Percentiles rank a stretch among this genome's conserved stretches.
phyloP scores from a whole-genome alignment of 2,113 vertebrate species.

The Lepisosteus osseus region DNA sequence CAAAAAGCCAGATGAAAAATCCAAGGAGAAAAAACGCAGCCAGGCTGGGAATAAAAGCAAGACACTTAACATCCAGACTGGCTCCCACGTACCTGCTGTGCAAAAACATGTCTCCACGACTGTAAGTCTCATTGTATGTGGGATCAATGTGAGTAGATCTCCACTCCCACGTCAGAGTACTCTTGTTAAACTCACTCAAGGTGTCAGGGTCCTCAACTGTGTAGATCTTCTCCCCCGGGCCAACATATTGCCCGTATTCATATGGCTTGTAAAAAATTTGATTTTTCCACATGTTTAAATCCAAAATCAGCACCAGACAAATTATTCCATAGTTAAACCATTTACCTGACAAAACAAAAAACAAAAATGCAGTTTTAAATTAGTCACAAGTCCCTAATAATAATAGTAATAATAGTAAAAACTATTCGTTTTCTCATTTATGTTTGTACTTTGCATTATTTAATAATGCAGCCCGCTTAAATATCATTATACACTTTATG shows the following conservation, averaged over 20 bases:
- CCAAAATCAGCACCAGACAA: slow-evolving; percentile 94
- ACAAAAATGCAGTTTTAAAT: slow-evolving; percentile 20
- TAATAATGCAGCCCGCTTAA: too few relatives aligned
- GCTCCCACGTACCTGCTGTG: slow-evolving; percentile 87
- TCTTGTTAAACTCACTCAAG: slow-evolving; percentile 83
- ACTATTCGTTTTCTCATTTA: too few relatives aligned
- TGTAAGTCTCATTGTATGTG: slow-evolving; percentile 77
- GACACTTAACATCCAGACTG: slow-evolving; percentile 87
- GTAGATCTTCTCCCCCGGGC: slow-evolving; percentile 92
- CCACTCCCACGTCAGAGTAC: slow-evolving; percentile 90
- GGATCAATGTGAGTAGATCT: slow-evolving; percentile 80
- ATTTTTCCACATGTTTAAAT: slow-evolving; percentile 99
- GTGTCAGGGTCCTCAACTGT: slow-evolving; percentile 90
- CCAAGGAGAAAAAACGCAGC: slow-evolving; percentile 90
- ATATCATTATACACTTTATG: too few relatives aligned
- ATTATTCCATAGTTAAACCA: slow-evolving; percentile 99
- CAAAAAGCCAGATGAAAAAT: slow-evolving; percentile 93
- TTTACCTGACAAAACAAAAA: slow-evolving; percentile 78
- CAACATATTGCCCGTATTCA: slow-evolving; percentile 93
- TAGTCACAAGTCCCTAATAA: too few relatives aligned
- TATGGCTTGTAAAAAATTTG: slow-evolving; percentile 98
- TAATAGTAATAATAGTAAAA: too few relatives aligned
- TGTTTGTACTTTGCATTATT: too few relatives aligned
- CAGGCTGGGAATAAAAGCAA: slow-evolving; percentile 92
- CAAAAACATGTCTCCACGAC: slow-evolving; percentile 84